phyloP scores from a whole-genome alignment of 2,888 invertebrate species.

The Yponomeuta cagnagella region DNA sequence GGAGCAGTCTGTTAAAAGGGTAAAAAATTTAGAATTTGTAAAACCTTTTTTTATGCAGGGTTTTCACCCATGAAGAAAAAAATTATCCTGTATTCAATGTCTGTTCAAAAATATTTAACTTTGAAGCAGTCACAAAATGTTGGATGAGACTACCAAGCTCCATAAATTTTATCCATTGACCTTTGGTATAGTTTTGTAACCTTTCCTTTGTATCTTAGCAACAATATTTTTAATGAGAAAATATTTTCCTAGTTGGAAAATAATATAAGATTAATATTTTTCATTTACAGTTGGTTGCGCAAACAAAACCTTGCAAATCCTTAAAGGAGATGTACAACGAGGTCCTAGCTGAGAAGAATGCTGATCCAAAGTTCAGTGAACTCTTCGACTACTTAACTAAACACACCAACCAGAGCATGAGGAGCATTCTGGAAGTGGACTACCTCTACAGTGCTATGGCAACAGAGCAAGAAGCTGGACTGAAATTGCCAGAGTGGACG shows the following conservation, averaged over 20 bases:
- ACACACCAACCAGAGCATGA: conserved; percentile 60
- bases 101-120: too few species aligned
- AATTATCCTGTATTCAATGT: too few species aligned
- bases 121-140: too few species aligned
- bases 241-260: background rate
- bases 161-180: too few species aligned
- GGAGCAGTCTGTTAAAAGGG: background rate
- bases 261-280: too few species aligned
- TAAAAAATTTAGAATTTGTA: background rate
- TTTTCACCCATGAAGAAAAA: too few species aligned
- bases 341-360: conserved; percentile 61
- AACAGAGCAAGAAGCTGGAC: conserved; percentile 77
- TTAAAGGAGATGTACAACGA: conserved; percentile 64
- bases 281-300: conserved; percentile 53
- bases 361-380: conserved; percentile 73
- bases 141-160: too few species aligned
- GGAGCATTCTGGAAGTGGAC: conserved; percentile 80
- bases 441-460: conserved; percentile 82
- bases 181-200: too few species aligned
- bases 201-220: too few species aligned
- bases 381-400: conserved; percentile 78
- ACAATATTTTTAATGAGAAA: too few species aligned
- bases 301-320: conserved; percentile 53
- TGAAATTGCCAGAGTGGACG: conserved; percentile 86
- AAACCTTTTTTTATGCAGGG: too few species aligned